Evolutionary conservation across 2,113 vertebrate species (phyloP), one percentile per base, ranked within the genome.

Genomic region (Cottus gobio): DNA sequence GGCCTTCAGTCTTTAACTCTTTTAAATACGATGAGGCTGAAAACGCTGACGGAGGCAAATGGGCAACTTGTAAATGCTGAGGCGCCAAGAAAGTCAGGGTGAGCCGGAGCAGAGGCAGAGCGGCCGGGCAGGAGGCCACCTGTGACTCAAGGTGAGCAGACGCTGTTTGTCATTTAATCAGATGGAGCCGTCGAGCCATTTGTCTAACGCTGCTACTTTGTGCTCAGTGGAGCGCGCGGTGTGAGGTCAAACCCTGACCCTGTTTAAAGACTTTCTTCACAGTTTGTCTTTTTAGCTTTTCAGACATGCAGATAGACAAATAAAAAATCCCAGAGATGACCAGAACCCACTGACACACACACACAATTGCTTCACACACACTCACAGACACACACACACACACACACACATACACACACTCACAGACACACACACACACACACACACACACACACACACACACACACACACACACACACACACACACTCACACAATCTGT

Each of bases 131-230:
- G 26, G 4, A 69, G 48, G 30, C 28, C 42, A 80, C 71, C 22
- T 85, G 46, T 15, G 28, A 80, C 52, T 71, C 71, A 64, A 71
- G 52, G 82, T 64, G 57, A 80, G 42, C 44, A 54, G 56, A 63
- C 54, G 3, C 57, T 26, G 26, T 50, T 44, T 81, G 7, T 71
- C 60, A 54, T 74, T 63, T 57, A 79, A 85, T 66, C 61, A 50
- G 5, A 62, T 77, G 15, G 57, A 69, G 7, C 64, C 36, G 36
- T 36, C 28, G 2, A 66, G 66, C 63, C 34, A 30, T 20, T 77
- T 65, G 24, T 48, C 54, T 31, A 22, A 62, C 22, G 20, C 0
- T 42, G 46, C 4, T 16, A 3, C 18, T 12, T 31, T 61, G 54
- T 22, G 28, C 31, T 30, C 46, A 50, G 20, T 0, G 7, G 3